Percentiles rank a stretch among this genome's conserved stretches.
phyloP scores from a whole-genome alignment of 1,140 invertebrate species.

The Lepidurus packardi region DNA sequence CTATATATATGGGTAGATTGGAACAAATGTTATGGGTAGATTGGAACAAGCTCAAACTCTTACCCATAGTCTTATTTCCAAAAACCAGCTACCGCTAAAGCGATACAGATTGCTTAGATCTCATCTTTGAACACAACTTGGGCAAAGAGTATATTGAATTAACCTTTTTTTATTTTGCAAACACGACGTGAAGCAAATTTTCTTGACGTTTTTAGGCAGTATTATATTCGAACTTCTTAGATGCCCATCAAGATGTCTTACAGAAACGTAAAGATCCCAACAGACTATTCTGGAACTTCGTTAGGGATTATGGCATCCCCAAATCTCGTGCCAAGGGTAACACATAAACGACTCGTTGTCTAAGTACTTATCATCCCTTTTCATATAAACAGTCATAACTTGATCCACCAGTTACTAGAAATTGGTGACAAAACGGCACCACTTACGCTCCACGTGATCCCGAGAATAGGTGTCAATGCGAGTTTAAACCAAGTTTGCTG shows the following conservation, averaged over 20 bases:
- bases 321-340: constrained; percentile 57
- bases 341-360: constrained; percentile 51
- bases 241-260: constrained; percentile 67
- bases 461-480: too few species aligned
- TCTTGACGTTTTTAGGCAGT: constrained; percentile 47
- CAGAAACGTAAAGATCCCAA: constrained; percentile 62
- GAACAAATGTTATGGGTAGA: constrained; percentile 63
- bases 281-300: constrained; percentile 63
- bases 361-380: constrained; percentile 29
- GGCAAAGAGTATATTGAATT: constrained; percentile 45
- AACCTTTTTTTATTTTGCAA: constrained; percentile 13
- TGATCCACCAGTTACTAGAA: background rate
- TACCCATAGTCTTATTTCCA: constrained; percentile 63
- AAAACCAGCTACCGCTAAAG: constrained; percentile 53
- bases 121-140: constrained; percentile 42
- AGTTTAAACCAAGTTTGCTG: constrained; percentile 48
- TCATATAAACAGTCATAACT: constrained; percentile 35
- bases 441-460: too few species aligned
- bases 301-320: constrained; percentile 65
- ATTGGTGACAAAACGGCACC: background rate
- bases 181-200: constrained; percentile 25
- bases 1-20: too few species aligned
- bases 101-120: constrained; percentile 45
- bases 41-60: constrained; percentile 63
- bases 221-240: constrained; percentile 64